Base-by-base conservation (phyloP, 23 tunicate species). In the Trididemnum clinides region DNA sequence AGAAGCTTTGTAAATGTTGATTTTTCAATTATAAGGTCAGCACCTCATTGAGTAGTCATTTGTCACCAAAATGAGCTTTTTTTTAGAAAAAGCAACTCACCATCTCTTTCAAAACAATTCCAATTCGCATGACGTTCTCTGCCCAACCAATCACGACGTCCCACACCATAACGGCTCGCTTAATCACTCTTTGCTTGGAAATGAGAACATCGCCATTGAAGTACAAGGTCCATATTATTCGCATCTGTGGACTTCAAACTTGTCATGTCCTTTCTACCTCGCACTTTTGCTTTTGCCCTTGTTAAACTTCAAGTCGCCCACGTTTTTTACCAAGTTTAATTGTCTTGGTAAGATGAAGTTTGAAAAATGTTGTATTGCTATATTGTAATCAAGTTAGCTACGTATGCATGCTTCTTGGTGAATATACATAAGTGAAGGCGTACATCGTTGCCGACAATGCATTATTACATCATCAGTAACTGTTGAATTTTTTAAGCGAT, bases 291-390 rank as follows among this genome's bases (percentile, higher is more conserved):
- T 95, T 7, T 78, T 90, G 44, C 99, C 99, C 15, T 39, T 95
- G 51, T 39, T 95, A 25, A 95, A 95, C 75, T 84, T 95, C 71
- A 95, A 95, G 51, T 91, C 95, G 33, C 95, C 99, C 0, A 91
- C 95, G 0, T 83, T 95, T 77, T 95, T 95, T 59, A 95, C 99
- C 22, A 95, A 95, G 51, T 95, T 92, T 50, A 92, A 92, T 51
- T 92, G 91, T 34, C 54, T 92, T 20, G 97, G 97, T 92, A 77
- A 34, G 80, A 69, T 59, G 54, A 10, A n/a, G n/a, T n/a, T n/a
- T n/a, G n/a, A n/a, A n/a, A n/a, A n/a, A n/a, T n/a, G n/a, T n/a
- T n/a, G n/a, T n/a, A n/a, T n/a, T n/a, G n/a, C n/a, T n/a, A n/a
- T n/a, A n/a, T n/a, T n/a, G n/a, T n/a, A n/a, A n/a, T n/a, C n/a